phyloP scores from a whole-genome alignment of 2,888 invertebrate species.

The Dilophus febrilis region DNA sequence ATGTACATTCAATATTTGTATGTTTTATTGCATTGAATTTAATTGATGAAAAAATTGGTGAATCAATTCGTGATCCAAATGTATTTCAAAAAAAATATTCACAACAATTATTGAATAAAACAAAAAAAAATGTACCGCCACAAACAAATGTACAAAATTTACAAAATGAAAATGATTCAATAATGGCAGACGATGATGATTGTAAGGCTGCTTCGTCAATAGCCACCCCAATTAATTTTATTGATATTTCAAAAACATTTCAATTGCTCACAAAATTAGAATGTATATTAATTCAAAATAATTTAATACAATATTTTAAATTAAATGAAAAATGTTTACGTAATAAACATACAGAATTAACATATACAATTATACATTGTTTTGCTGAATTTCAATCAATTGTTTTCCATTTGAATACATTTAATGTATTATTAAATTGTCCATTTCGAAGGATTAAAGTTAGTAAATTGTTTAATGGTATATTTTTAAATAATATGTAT shows the following conservation, averaged over 20 bases:
- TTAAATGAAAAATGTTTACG: conserved; percentile 24
- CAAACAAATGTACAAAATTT: conserved; percentile 12
- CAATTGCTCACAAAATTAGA: conserved; percentile 21
- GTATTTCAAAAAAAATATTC: conserved; percentile 20
- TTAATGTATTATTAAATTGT: conserved; percentile 46
- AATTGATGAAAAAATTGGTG: conserved; percentile 23
- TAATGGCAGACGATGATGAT: not conserved
- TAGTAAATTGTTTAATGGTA: conserved; percentile 53
- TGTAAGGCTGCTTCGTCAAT: not conserved
- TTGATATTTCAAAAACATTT: conserved; percentile 15
- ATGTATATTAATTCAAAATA: conserved; percentile 22
- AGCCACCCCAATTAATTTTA: not conserved
- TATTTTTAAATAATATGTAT: conserved; percentile 57
- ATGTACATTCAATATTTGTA: conserved; percentile 22
- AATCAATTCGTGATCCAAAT: conserved; percentile 21
- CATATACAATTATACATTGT: conserved; percentile 21
- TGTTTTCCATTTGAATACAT: conserved; percentile 21
- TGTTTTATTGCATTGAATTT: conserved; percentile 21
- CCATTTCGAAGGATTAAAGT: conserved; percentile 40
- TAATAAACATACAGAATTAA: conserved; percentile 24
- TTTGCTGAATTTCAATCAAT: conserved; percentile 29
- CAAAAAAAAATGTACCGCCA: not conserved
- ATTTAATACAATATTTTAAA: conserved; percentile 23
- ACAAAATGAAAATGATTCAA: conserved; percentile 14
- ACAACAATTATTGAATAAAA: too few relatives aligned